These are phyloP conservation scores for Oceanites oceanicus DNA, from an alignment of 2,113 vertebrate genomes.

Conservation along the genomic window DNA sequence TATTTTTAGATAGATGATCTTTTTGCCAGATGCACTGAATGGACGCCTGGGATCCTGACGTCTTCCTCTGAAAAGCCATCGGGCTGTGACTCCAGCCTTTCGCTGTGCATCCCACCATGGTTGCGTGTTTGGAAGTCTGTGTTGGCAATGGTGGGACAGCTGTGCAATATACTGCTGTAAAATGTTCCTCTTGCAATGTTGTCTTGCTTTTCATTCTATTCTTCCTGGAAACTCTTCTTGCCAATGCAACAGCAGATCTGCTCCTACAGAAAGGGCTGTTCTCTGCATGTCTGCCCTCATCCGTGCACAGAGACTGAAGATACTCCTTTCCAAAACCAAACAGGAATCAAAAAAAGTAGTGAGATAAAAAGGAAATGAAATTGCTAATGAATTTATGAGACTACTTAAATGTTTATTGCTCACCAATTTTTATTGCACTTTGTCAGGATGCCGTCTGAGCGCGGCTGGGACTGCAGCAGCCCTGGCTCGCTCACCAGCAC, in stretches of 20 bases:
- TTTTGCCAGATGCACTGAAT: background rate
- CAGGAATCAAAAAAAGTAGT: background rate
- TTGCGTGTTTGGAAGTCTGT: background rate
- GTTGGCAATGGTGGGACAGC: background rate
- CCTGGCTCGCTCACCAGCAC: fast-evolving
- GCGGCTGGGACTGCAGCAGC: fast-evolving
- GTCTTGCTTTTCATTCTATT: background rate
- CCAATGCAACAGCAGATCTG: background rate
- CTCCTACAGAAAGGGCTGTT: background rate
- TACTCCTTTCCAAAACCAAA: background rate
- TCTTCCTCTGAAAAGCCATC: background rate
- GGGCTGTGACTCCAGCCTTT: background rate
- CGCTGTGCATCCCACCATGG: background rate
- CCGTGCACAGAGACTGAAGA: background rate
- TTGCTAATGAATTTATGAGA: background rate
- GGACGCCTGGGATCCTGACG: fast-evolving
- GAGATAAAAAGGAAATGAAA: background rate
- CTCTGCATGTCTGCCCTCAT: background rate
- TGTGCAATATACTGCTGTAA: background rate
- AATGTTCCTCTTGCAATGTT: background rate
- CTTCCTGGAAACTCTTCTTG: background rate
- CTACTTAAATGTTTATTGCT: background rate
- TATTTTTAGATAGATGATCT: background rate
- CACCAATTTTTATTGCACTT: background rate
- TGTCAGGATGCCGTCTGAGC: background rate